phyloP scores from a whole-genome alignment of 2,113 vertebrate species.

The Pachycephala philippinensis region DNA sequence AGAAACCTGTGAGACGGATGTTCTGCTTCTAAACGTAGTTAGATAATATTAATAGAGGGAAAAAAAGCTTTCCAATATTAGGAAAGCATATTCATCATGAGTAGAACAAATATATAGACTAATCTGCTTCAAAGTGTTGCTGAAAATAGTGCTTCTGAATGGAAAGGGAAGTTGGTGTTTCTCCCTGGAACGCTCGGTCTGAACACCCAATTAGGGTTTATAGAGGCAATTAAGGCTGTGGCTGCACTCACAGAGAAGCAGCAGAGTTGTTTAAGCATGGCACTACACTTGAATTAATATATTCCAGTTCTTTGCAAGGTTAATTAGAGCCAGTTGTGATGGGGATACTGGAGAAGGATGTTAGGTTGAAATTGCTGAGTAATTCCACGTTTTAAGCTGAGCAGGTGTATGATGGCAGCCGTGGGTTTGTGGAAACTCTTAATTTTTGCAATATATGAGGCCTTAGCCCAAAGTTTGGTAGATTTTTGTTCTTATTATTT shows the following conservation, averaged over 20 bases:
- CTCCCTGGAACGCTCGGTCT: background rate
- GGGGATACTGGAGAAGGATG: background rate
- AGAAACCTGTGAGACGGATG: background rate
- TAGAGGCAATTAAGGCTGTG: background rate
- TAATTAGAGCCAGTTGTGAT: background rate
- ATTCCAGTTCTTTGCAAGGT: background rate
- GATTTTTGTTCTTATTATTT: background rate
- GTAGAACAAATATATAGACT: background rate
- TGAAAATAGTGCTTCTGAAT: background rate
- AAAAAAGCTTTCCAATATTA: background rate
- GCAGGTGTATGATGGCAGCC: background rate
- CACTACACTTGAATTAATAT: background rate
- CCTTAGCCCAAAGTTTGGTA: background rate
- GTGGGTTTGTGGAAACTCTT: background rate
- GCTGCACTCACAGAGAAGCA: background rate
- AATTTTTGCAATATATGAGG: background rate
- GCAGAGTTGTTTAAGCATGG: background rate
- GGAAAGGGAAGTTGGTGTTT: background rate
- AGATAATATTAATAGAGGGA: background rate
- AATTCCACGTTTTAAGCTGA: background rate
- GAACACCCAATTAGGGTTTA: background rate
- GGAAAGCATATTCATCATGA: background rate
- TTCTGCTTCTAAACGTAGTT: background rate
- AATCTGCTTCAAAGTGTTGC: background rate
- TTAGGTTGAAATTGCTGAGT: background rate